Conservation (phyloP, 2,113 vertebrate species). For the Tetrax tetrax region DNA sequence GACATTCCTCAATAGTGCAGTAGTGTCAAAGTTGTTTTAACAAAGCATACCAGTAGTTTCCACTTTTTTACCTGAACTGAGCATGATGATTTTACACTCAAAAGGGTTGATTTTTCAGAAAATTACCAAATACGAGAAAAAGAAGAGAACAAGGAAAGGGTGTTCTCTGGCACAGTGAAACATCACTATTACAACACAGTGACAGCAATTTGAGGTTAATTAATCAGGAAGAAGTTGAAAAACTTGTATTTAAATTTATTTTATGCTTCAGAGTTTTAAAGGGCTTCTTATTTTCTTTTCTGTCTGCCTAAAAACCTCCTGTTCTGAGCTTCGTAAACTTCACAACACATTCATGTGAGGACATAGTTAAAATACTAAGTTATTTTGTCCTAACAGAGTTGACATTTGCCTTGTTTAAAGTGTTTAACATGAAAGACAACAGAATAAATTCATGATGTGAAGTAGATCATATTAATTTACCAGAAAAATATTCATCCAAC, state of each 20-base stretch:
- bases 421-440: slow-evolving; percentile 12
- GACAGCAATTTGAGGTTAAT: not conserved
- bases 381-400: not conserved
- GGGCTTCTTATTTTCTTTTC: not conserved
- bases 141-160: not conserved
- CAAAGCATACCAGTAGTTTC: not conserved
- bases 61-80: not conserved
- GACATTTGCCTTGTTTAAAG: not conserved
- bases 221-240: not conserved
- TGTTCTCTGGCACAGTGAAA: not conserved
- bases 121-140: not conserved
- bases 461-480: not conserved
- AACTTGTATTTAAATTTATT: not conserved
- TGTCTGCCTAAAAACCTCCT: not conserved
- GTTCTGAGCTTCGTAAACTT: not conserved
- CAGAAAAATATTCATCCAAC: not conserved
- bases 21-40: not conserved
- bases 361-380: not conserved
- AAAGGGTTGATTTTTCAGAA: not conserved
- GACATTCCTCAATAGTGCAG: not conserved
- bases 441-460: not conserved
- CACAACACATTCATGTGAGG: not conserved
- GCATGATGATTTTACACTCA: not conserved
- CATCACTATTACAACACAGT: not conserved
- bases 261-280: not conserved